Evolutionary conservation across 2,113 vertebrate species (phyloP).

Genomic region (Macheiramphus alcinus): DNA sequence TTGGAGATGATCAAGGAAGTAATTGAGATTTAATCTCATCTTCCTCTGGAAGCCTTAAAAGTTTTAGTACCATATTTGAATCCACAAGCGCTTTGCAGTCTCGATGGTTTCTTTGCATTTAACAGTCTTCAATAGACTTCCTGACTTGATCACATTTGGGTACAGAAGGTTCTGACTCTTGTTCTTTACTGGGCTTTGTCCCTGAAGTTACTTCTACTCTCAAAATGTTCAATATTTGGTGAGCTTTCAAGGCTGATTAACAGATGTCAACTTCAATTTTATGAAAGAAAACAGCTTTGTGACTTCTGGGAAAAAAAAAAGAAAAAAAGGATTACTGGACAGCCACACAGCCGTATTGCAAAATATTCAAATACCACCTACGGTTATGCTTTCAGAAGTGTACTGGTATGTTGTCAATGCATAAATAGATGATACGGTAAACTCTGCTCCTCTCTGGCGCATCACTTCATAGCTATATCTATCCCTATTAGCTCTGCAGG

Average conservation of each 20-base stretch:
- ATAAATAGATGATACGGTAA: accelerated
- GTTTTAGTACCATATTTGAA: background rate
- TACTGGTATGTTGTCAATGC: no score
- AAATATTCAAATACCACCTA: background rate
- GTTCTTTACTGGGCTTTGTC: background rate
- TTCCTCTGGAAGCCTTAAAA: background rate
- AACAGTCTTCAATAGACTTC: background rate
- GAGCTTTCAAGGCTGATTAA: background rate
- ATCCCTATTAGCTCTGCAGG: background rate
- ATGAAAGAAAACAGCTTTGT: background rate
- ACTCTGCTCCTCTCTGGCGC: background rate
- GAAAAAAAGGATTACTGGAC: background rate
- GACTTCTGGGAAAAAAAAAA: background rate
- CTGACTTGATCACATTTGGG: background rate
- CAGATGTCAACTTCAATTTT: background rate
- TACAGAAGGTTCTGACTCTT: background rate
- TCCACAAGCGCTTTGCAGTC: background rate
- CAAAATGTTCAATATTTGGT: background rate
- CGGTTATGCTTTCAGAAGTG: background rate
- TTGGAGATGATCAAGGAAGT: background rate
- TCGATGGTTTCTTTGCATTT: background rate
- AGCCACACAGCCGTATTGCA: background rate
- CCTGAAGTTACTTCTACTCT: background rate
- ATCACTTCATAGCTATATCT: background rate
- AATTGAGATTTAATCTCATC: background rate